These are phyloP conservation scores for Coronaproctus castanopsis DNA, from an alignment of 2,888 invertebrate genomes.

Conservation along the genomic window DNA sequence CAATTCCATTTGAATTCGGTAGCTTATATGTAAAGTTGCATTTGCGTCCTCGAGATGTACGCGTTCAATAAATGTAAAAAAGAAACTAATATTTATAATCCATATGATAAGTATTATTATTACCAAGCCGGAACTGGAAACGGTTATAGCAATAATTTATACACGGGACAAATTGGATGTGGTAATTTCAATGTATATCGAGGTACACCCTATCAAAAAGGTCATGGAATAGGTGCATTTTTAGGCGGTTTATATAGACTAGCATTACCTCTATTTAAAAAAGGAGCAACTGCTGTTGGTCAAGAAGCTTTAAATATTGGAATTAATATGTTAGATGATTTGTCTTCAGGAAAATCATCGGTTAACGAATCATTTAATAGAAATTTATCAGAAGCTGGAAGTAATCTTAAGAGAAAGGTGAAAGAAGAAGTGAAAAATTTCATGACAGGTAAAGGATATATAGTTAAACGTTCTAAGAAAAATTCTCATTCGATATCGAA, in stretches of 20 bases:
- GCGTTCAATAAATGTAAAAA: no score
- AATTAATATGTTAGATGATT: conserved; percentile 10
- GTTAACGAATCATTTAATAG: not conserved
- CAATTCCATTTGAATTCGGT: conserved; percentile 12
- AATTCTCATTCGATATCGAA: not conserved
- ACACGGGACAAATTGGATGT: not conserved
- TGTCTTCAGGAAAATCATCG: not conserved
- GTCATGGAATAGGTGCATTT: not conserved
- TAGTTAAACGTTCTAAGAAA: not conserved
- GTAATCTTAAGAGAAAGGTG: conserved; percentile 5
- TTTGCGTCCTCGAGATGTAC: no score
- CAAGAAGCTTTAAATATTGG: conserved; percentile 10
- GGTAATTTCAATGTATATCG: not conserved
- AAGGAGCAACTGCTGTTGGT: not conserved
- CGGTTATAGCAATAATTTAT: no score
- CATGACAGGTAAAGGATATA: conserved; percentile 3
- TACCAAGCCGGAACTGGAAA: no score
- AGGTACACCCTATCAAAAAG: no score
- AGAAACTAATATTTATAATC: no score
- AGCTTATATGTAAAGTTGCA: no score
- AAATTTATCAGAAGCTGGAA: not conserved
- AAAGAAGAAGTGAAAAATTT: not conserved
- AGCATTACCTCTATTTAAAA: no score
- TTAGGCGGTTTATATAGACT: no score
- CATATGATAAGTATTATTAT: no score